A percentile compares a stretch with the other conserved stretches of the same genome.
phyloP scores from a whole-genome alignment of 2,888 invertebrate species.

The Zele albiditarsus region DNA sequence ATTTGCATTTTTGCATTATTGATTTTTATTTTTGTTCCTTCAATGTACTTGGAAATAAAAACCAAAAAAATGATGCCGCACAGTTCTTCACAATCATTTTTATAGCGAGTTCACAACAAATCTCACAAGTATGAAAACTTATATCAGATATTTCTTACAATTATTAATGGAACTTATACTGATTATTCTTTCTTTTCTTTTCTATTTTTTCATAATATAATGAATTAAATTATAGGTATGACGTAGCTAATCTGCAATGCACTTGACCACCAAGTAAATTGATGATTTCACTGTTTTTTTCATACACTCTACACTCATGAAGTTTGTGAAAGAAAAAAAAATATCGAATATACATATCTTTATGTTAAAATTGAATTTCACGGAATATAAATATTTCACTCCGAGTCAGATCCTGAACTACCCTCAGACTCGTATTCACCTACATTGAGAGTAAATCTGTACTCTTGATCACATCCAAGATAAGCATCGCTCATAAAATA shows the following conservation, averaged over 20 bases:
- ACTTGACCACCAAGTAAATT: background rate
- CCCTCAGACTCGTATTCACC: slow-evolving; percentile 83
- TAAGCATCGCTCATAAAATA: slow-evolving; percentile 99
- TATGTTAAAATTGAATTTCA: slow-evolving; percentile 29
- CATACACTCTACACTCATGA: background rate
- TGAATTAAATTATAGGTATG: background rate
- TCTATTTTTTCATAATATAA: background rate
- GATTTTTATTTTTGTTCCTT: slow-evolving; percentile 5
- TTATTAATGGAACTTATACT: background rate
- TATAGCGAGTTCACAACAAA: background rate
- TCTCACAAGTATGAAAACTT: background rate
- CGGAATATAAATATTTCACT: slow-evolving; percentile 69
- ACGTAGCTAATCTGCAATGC: background rate
- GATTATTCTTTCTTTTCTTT: background rate
- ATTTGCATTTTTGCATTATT: background rate
- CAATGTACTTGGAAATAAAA: background rate
- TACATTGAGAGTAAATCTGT: slow-evolving; percentile 91
- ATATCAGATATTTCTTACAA: background rate
- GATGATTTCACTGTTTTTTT: background rate
- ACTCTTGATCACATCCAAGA: slow-evolving; percentile 99
- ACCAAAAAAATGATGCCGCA: no score
- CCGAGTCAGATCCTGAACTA: slow-evolving; percentile 74
- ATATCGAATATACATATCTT: background rate
- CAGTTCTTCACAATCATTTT: background rate
- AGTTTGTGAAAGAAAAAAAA: background rate